Evolutionary conservation across 2,888 invertebrate species (phyloP).

Genomic region (Tenodera sinensis): DNA sequence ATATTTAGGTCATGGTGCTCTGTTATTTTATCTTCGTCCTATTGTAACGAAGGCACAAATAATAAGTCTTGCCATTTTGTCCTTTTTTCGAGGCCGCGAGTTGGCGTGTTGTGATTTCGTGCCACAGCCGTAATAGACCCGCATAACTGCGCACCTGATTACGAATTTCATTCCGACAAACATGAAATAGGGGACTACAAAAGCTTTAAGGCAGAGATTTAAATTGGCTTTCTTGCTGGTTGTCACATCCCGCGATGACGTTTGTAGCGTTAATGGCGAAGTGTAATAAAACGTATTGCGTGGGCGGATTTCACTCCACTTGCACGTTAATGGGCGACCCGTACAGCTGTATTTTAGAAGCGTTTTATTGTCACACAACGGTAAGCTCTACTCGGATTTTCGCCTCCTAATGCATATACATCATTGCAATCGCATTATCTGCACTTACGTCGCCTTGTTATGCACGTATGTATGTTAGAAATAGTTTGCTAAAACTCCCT

Average conservation of each 20-base stretch:
- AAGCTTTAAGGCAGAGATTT: background rate
- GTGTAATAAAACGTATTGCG: background rate
- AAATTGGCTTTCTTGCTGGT: background rate
- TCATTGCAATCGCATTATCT: background rate
- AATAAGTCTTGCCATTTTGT: background rate
- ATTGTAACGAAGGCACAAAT: background rate
- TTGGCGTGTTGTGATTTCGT: background rate
- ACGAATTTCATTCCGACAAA: background rate
- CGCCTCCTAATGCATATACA: background rate
- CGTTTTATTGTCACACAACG: background rate
- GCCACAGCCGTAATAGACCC: background rate
- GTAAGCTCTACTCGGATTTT: background rate
- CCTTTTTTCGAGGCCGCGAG: background rate
- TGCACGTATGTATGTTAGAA: background rate
- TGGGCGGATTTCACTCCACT: background rate
- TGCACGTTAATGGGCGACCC: background rate
- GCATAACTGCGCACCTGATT: background rate
- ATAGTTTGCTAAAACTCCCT: too few relatives aligned
- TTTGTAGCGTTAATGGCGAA: background rate
- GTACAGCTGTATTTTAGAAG: background rate
- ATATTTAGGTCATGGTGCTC: background rate
- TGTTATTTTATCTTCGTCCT: background rate
- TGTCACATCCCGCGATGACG: background rate
- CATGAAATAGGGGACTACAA: background rate
- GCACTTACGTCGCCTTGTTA: background rate